Percentiles rank a stretch among this genome's conserved stretches.
phyloP scores from a whole-genome alignment of 2,113 vertebrate species.

The Rhynchopsitta pachyrhyncha region DNA sequence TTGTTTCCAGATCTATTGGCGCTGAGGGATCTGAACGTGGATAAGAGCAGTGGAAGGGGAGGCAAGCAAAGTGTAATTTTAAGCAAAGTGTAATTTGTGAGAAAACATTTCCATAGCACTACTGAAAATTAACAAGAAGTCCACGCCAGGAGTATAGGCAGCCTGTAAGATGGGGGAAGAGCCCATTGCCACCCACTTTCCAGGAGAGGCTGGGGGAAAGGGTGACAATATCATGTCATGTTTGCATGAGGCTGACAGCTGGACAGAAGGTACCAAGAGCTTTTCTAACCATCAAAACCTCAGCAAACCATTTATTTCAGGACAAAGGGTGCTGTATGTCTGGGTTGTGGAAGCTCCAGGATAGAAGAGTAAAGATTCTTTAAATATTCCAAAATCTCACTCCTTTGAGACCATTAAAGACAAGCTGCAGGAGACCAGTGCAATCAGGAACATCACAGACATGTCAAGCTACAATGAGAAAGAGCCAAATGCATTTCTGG shows the following conservation, averaged over 20 bases:
- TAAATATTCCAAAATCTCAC: slow-evolving; percentile 26
- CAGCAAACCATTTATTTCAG: not conserved
- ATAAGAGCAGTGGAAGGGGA: not conserved
- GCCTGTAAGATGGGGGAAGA: not conserved
- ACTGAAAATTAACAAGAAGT: not conserved
- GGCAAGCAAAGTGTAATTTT: not conserved
- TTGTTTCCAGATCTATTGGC: not conserved
- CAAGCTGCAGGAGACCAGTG: slow-evolving; percentile 49
- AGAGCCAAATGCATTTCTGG: not conserved
- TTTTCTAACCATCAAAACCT: not conserved
- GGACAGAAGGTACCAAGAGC: not conserved
- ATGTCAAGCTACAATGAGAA: slow-evolving; percentile 36
- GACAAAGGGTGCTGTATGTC: not conserved
- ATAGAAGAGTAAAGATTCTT: slow-evolving; percentile 28
- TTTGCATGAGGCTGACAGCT: not conserved
- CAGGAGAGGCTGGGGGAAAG: not conserved
- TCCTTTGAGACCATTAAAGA: not conserved
- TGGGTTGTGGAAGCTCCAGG: not conserved
- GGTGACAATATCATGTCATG: not conserved
- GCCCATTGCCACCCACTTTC: not conserved
- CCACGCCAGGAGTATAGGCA: not conserved
- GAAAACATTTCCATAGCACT: not conserved
- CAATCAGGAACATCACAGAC: slow-evolving; percentile 53
- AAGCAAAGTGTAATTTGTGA: not conserved
- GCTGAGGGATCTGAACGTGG: not conserved